Conservation (phyloP, 2,113 vertebrate species). For the Myxocyprinus asiaticus region DNA sequence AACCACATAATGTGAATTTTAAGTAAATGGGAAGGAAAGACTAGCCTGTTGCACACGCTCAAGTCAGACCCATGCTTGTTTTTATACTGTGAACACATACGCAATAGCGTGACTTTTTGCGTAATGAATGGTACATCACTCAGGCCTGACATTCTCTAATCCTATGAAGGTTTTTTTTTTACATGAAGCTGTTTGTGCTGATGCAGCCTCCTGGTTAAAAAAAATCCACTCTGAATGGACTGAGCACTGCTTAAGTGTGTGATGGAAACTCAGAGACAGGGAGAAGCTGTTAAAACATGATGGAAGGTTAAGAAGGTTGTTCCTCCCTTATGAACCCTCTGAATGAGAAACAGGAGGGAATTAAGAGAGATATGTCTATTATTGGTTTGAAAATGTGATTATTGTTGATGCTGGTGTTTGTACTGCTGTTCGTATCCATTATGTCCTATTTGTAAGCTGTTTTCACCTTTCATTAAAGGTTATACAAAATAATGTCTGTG, state of each 20-base stretch:
- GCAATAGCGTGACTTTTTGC: neutral
- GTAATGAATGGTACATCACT: neutral
- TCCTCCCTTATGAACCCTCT: constrained; percentile 13
- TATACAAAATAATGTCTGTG: neutral
- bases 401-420: constrained; percentile 29
- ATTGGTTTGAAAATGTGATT: constrained; percentile 9
- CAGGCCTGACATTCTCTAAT: constrained; percentile 49
- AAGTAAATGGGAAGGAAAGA: constrained; percentile 39
- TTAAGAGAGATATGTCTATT: constrained; percentile 8
- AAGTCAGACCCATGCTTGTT: constrained; percentile 40
- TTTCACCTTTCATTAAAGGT: constrained; percentile 25
- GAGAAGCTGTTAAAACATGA: constrained; percentile 1
- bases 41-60: constrained; percentile 35
- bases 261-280: constrained; percentile 10
- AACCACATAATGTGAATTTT: constrained; percentile 19
- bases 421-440: constrained; percentile 29
- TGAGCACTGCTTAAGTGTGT: neutral
- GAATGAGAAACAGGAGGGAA: constrained; percentile 40
- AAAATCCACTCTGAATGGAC: too few species aligned
- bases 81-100: constrained; percentile 6
- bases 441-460: constrained; percentile 23
- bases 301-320: constrained; percentile 7
- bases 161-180: constrained; percentile 62
- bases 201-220: constrained; percentile 50
- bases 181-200: constrained; percentile 69